These are phyloP conservation scores for Diarsia brunnea DNA, from an alignment of 2,888 invertebrate species.

Conservation along the genomic window DNA sequence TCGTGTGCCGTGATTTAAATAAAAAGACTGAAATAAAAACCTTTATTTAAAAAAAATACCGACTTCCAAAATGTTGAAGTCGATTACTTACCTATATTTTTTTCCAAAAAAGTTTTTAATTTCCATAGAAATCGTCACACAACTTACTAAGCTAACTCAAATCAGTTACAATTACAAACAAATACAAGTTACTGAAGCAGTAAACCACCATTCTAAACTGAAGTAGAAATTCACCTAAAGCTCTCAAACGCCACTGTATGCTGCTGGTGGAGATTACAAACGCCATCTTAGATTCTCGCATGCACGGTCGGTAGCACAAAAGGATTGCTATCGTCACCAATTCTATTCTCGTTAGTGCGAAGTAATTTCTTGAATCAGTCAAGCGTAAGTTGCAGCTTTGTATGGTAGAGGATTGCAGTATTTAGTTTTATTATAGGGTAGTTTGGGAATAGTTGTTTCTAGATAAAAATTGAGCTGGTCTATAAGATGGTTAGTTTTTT, in stretches of 20 bases:
- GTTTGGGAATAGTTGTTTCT: not conserved
- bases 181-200: not conserved
- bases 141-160: not conserved
- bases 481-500: not conserved
- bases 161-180: not conserved
- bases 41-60: no score
- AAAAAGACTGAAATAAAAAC: no score
- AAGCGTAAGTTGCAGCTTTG: conserved; percentile 28
- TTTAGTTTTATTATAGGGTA: conserved; percentile 8
- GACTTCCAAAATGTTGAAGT: no score
- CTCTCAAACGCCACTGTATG: conserved; percentile 22
- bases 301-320: conserved; percentile 50
- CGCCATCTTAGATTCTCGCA: conserved; percentile 37
- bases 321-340: conserved; percentile 44
- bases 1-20: no score
- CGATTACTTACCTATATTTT: no score
- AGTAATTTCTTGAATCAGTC: conserved; percentile 57
- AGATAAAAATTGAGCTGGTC: not conserved
- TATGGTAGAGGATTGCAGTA: conserved; percentile 18
- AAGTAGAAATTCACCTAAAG: conserved; percentile 35
- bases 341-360: conserved; percentile 41
- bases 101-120: not conserved
- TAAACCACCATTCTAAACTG: conserved; percentile 4
- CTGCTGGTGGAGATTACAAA: conserved; percentile 13
- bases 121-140: not conserved